phyloP scores from a whole-genome alignment of 2,113 vertebrate genomes.

The Mormoops blainvillei region DNA sequence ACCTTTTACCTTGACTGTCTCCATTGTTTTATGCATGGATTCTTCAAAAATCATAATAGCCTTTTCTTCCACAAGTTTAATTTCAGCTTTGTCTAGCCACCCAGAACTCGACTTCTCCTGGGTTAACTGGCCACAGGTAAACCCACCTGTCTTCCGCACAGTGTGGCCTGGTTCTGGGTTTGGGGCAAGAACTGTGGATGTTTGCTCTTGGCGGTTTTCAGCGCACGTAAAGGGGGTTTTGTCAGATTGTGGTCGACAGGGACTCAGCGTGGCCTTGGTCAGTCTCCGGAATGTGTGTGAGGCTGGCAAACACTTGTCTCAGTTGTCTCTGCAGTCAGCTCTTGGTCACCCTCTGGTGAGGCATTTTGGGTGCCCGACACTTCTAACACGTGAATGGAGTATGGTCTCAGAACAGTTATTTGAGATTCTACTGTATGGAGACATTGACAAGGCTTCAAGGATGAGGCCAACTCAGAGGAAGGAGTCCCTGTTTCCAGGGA shows the following conservation, averaged over 20 bases:
- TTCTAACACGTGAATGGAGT: not conserved
- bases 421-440: accelerated
- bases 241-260: not conserved
- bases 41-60: not conserved
- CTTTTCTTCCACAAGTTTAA: not conserved
- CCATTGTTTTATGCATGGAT: not conserved
- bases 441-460: not conserved
- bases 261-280: accelerated
- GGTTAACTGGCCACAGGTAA: not conserved
- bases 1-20: not conserved
- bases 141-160: not conserved
- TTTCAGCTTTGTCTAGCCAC: not conserved
- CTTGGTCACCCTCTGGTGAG: not conserved
- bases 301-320: not conserved
- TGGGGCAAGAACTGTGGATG: not conserved
- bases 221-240: accelerated
- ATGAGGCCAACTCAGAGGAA: not conserved
- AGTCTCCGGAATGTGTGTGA: not conserved
- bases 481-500: not conserved
- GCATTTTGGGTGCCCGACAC: not conserved
- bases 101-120: not conserved
- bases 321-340: not conserved
- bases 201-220: not conserved
- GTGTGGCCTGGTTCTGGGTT: not conserved
- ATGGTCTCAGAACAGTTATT: not conserved